phyloP scores from a whole-genome alignment of 2,797 vertebrate genomes.

The Clarias pachynema region DNA sequence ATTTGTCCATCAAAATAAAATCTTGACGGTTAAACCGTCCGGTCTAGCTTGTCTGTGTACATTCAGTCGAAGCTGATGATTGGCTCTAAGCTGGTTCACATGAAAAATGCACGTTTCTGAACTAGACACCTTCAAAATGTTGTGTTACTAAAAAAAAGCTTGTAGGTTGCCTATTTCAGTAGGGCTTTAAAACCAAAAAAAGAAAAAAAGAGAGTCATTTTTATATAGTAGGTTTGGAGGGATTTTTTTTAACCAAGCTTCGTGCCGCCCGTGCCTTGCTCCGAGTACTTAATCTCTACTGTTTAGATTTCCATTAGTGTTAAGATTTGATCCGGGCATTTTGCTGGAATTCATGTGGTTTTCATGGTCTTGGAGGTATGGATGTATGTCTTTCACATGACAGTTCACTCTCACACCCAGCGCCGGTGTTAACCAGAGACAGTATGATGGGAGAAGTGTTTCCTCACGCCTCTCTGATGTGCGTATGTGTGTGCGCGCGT shows the following conservation, averaged over 20 bases:
- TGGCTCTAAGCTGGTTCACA: not conserved
- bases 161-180: not conserved
- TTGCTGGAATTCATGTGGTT: not conserved
- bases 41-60: no score
- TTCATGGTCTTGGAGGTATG: not conserved
- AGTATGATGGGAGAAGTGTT: slow-evolving; percentile 60
- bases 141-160: not conserved
- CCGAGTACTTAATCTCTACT: not conserved
- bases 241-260: not conserved
- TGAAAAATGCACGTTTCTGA: not conserved
- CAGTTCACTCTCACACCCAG: not conserved
- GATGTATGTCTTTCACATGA: not conserved
- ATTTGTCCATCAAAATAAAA: not conserved
- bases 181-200: not conserved
- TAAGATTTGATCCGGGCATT: no score
- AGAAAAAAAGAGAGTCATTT: not conserved
- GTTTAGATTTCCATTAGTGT: not conserved
- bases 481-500: slow-evolving; percentile 20
- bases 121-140: not conserved
- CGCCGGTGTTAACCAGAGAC: slow-evolving; percentile 62
- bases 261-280: not conserved
- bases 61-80: not conserved
- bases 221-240: not conserved
- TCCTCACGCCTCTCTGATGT: slow-evolving; percentile 54
- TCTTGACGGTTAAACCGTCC: not conserved